These are phyloP conservation scores for Julus scandinavius DNA, from an alignment of 2,888 invertebrate species.

Conservation along the genomic window DNA sequence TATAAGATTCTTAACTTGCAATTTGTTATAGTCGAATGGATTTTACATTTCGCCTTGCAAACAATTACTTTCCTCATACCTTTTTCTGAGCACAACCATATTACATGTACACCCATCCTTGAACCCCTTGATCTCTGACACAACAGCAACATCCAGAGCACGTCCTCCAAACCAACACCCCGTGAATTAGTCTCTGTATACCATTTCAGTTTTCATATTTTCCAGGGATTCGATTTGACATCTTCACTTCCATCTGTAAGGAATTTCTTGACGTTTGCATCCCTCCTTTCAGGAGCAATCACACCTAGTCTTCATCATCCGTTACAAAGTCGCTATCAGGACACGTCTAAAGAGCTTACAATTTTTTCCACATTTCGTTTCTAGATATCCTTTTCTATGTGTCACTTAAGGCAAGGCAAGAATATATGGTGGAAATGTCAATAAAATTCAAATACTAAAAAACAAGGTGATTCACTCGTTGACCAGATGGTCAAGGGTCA, in stretches of 20 bases:
- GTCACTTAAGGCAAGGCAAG: neutral
- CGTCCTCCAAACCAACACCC: neutral
- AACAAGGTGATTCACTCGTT: neutral
- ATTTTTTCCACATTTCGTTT: neutral
- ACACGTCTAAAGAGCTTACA: neutral
- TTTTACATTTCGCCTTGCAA: neutral
- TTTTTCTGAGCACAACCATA: neutral
- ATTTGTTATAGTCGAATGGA: neutral
- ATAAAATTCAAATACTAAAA: slow-evolving; percentile 17
- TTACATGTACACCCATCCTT: neutral
- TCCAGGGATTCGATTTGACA: slow-evolving; percentile 15
- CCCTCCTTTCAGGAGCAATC: neutral
- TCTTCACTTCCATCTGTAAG: slow-evolving; percentile 8
- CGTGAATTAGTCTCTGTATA: neutral
- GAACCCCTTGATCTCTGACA: neutral
- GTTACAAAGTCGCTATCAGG: neutral
- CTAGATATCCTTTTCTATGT: neutral
- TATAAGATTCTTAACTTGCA: neutral
- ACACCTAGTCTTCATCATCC: neutral
- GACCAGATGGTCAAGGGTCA: slow-evolving; percentile 1
- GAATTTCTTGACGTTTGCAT: neutral
- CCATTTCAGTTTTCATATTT: slow-evolving; percentile 6
- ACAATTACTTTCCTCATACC: neutral
- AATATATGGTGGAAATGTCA: neutral
- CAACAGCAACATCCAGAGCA: neutral